Base-by-base conservation (phyloP, 2,113 vertebrate species). In the Mirounga angustirostris region DNA sequence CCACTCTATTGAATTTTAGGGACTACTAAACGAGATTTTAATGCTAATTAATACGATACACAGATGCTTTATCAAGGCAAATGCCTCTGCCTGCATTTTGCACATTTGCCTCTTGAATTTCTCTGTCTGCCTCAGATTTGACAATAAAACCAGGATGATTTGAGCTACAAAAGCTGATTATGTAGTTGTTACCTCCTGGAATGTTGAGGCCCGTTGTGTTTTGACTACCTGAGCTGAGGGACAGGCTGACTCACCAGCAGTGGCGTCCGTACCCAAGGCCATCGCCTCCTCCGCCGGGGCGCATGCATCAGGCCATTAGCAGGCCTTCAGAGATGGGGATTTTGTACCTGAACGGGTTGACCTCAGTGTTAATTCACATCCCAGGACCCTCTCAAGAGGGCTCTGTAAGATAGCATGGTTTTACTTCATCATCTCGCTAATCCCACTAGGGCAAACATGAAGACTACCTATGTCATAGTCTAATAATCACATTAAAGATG, bases 21-120 rank as follows among this genome's bases (percentile, higher is more conserved):
- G 46, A 83, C 12, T n/a, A 54, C 50, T 50, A 63, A 65, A 52
- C 33, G 15, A 61, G 56, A 83, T 79, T 73, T 93, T 92, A 63
- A 74, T 96, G 28, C 24, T 63, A 56, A 91, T 52, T 61, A 67
- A 92, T 40, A 78, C 33, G 4, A 91, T 73, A 90, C 5, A 58
- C 3, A 10, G 61, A 61, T 50, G 40, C 22, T 85, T 76, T 73
- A 86, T 52, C 52, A 46, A 19, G 22, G 9, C 74, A 82, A 52
- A 15, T 50, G 94, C 40, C 30, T 76, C 16, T 40, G 65, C 22
- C 7, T 52, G 9, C 4, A 11, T 28, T 30, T 82, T 2, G 4
- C 11, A 56, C 58, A 8, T 54, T 12, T 67, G 46, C 18, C 61
- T 50, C 92, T 69, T 71, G 19, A 40, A 9, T 33, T 26, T 46